Conservation (phyloP, 2,113 vertebrate genomes). For the Lonchura striata region DNA sequence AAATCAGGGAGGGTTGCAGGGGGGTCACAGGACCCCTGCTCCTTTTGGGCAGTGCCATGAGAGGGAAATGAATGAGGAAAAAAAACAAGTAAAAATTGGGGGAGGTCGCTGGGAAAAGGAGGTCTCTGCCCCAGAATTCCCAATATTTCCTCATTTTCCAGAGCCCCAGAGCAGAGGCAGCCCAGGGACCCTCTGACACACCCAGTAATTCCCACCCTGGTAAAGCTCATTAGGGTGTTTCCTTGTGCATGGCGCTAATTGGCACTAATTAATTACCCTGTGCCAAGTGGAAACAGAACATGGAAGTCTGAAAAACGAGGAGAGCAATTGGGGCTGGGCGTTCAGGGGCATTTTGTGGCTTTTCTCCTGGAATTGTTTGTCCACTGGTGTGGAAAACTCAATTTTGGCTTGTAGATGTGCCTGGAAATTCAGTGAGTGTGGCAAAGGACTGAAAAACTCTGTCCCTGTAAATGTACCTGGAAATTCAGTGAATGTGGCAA, state of each 20-base stretch:
- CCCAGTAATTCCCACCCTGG: neutral
- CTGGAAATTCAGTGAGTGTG: too few relatives aligned
- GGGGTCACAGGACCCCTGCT: neutral
- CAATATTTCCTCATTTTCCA: neutral
- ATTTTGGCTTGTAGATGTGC: accelerated
- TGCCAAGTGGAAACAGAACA: neutral
- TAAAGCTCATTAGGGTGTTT: neutral
- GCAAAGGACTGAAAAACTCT: too few relatives aligned
- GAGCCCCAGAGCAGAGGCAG: neutral
- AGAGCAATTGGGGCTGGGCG: neutral
- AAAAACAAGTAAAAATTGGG: neutral
- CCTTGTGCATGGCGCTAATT: neutral
- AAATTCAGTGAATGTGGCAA: neutral
- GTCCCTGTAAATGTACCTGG: too few relatives aligned
- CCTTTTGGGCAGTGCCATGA: neutral
- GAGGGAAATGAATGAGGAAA: neutral
- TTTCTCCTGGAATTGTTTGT: neutral
- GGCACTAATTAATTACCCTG: neutral
- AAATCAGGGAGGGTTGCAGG: neutral
- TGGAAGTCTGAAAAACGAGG: neutral
- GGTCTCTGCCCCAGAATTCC: neutral
- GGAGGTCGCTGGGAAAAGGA: neutral
- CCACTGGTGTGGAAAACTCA: neutral
- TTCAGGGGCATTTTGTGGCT: neutral
- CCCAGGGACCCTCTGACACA: neutral